phyloP scores from a whole-genome alignment of 2,113 vertebrate genomes.

The Grus americana region DNA sequence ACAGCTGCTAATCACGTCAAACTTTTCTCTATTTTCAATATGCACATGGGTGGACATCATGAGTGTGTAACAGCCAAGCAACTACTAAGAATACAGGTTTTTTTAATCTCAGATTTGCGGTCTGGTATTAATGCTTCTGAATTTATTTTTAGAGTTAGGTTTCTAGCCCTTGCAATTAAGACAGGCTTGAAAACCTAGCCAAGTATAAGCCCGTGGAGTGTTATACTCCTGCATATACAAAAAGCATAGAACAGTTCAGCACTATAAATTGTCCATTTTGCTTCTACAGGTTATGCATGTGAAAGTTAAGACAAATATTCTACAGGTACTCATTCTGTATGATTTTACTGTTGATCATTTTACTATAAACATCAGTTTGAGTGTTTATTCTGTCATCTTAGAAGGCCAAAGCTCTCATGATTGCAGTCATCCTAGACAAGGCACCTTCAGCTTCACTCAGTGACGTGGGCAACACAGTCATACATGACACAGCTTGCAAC shows the following conservation, averaged over 20 bases:
- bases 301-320: neutral
- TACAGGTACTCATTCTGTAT: neutral
- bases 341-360: neutral
- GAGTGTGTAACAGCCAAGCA: neutral
- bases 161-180: neutral
- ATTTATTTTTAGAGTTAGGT: neutral
- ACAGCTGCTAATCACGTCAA: accelerated
- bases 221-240: neutral
- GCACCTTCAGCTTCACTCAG: neutral
- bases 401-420: neutral
- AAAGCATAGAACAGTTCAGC: neutral
- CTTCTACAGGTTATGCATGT: neutral
- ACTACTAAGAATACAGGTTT: neutral
- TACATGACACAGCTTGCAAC: neutral
- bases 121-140: neutral
- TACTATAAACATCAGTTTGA: neutral
- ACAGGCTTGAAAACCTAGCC: neutral
- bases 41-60: neutral
- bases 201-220: neutral
- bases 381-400: neutral
- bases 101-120: neutral
- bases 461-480: neutral
- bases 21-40: neutral
- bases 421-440: neutral
- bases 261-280: neutral